Conservation (phyloP, 2,888 invertebrate species). For the Nebria salina region DNA sequence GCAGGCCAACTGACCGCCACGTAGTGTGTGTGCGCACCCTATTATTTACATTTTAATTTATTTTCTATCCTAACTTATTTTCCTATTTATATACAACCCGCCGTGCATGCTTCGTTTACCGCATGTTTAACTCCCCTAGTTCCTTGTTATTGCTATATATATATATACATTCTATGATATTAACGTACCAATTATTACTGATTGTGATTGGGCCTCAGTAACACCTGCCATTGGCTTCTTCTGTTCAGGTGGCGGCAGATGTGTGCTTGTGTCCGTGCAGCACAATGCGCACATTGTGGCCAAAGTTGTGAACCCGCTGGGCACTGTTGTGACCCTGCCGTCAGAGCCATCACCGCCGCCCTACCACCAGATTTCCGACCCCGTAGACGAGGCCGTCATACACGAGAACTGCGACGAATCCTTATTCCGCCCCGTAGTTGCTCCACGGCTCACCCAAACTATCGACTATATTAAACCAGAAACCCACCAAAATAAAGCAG, state of each 20-base stretch:
- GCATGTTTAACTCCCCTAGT: conserved; percentile 2
- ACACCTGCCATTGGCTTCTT: conserved; percentile 86
- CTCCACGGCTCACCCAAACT: conserved; percentile 53
- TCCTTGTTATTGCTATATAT: neutral
- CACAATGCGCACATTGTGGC: conserved; percentile 65
- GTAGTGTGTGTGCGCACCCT: conserved; percentile 50
- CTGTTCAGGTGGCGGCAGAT: conserved; percentile 75
- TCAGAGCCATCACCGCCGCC: conserved; percentile 50
- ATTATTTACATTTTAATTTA: conserved; percentile 25
- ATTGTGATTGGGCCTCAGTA: conserved; percentile 56
- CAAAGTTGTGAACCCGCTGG: conserved; percentile 81
- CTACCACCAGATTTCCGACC: conserved; percentile 62
- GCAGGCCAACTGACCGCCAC: conserved; percentile 58
- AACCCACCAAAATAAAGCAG: conserved; percentile 47
- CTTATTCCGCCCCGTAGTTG: conserved; percentile 74
- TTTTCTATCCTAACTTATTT: conserved; percentile 27
- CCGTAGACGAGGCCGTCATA: conserved; percentile 58
- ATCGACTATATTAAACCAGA: conserved; percentile 45
- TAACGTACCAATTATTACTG: neutral
- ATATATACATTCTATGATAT: neutral
- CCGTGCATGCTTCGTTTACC: conserved; percentile 15
- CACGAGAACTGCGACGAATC: conserved; percentile 75
- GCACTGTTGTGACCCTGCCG: conserved; percentile 71
- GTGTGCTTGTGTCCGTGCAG: conserved; percentile 62
- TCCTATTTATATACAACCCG: conserved; percentile 11